Conservation (phyloP, 2,888 invertebrate species). For the Agonum fuliginosum region DNA sequence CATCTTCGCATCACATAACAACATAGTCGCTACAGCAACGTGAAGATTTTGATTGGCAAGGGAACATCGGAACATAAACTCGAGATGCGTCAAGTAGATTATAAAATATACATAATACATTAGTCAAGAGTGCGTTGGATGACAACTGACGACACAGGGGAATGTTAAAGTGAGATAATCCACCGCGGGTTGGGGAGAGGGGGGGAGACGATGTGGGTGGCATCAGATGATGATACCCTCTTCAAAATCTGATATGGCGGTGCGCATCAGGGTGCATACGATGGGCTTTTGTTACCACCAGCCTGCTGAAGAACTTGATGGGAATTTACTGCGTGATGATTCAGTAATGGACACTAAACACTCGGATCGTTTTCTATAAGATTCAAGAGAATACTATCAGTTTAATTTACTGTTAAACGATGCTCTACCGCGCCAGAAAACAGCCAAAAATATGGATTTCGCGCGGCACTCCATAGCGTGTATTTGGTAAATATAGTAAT, state of each 20-base stretch:
- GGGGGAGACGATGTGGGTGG: slow-evolving; percentile 31
- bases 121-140: slow-evolving; percentile 68
- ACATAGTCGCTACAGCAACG: neutral
- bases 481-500: too few relatives aligned
- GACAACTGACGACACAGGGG: slow-evolving; percentile 70
- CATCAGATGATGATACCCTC: slow-evolving; percentile 38
- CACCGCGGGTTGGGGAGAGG: neutral
- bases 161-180: slow-evolving; percentile 64
- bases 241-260: slow-evolving; percentile 32
- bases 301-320: neutral
- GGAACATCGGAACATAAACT: neutral
- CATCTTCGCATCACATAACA: neutral
- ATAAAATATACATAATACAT: slow-evolving; percentile 68
- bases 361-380: neutral
- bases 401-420: too few relatives aligned
- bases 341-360: slow-evolving; percentile 19
- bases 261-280: slow-evolving; percentile 14
- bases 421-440: too few relatives aligned
- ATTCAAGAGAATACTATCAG: too few relatives aligned
- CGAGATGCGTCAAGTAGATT: slow-evolving; percentile 20
- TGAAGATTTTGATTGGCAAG: slow-evolving; percentile 39
- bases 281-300: slow-evolving; percentile 9
- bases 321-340: slow-evolving; percentile 8
- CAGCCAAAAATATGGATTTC: too few relatives aligned
- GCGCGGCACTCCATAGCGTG: too few relatives aligned